Base-by-base conservation (phyloP, 2,888 invertebrate genomes). In the Ornithoptera priamus region DNA sequence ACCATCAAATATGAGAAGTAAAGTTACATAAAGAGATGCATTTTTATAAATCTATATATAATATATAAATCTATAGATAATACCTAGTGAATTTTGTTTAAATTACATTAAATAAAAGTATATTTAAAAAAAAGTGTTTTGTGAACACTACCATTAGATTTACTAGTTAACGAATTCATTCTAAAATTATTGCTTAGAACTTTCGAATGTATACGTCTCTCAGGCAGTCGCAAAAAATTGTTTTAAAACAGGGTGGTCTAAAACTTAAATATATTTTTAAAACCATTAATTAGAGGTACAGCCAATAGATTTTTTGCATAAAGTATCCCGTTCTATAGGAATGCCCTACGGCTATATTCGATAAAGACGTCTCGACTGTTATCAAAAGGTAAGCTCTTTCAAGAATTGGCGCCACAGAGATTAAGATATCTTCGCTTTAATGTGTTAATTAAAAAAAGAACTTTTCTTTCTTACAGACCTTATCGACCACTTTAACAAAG, bases 361-460 rank as follows among this genome's bases (percentile, higher is more conserved):
- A 92, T 90, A 91, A 89, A 84, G 82, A 72, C 77, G 85, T 85
- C 87, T 83, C 78, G 82, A 79, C 85, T 81, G 80, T 89, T 92
- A 92, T 91, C 92, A 87, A 84, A 81, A 84, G 86, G 81, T 83
- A 81, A 85, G 83, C 81, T 83, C 89, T 86, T 87, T 88, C 87
- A 85, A 85, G 86, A 86, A 87, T 87, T 89, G 92, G 92, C 92
- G 92, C 92, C 92, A 85, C 75, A 78, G 82, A 90, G 92, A 92
- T 92, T 92, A 91, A 91, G 88, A 88, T 90, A 90, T 84, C 89
- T 82, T 76, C 79, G 81, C 80, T 83, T 85, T 87, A 90, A 89
- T 87, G 92, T 92, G 90, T 92, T 91, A 91, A 92, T 92, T 92
- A 86, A 90, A 90, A 39, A 90, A 89, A 84, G 80, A 81, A 86